These are phyloP conservation scores for Tauraco erythrolophus DNA, from an alignment of 2,113 vertebrate genomes.

Conservation along the genomic window DNA sequence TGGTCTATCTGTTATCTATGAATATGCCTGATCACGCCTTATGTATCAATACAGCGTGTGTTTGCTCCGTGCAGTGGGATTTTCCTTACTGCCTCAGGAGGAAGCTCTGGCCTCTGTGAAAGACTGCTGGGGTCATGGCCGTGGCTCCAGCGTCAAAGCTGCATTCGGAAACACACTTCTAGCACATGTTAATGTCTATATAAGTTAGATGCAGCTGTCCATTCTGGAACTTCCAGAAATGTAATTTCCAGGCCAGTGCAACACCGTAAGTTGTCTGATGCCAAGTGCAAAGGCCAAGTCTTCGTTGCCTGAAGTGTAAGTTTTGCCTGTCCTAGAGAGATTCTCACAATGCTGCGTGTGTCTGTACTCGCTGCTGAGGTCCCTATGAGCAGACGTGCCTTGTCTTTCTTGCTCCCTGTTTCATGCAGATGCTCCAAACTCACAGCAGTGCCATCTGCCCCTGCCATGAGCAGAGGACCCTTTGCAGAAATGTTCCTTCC, in stretches of 20 bases:
- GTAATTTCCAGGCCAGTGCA: neutral
- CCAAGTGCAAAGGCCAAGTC: neutral
- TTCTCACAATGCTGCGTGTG: neutral
- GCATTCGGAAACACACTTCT: neutral
- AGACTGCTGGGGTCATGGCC: neutral
- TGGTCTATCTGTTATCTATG: neutral
- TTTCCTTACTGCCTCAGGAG: neutral
- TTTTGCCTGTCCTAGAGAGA: neutral
- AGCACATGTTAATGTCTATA: neutral
- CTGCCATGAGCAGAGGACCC: neutral
- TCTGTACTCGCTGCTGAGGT: neutral
- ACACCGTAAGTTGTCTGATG: neutral
- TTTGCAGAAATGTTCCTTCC: neutral
- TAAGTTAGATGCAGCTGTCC: neutral
- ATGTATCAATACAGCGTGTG: neutral
- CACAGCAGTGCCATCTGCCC: neutral
- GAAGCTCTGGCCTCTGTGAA: neutral
- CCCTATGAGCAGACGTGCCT: neutral
- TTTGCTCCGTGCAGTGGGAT: neutral
- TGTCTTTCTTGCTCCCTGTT: neutral
- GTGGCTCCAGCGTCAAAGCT: neutral
- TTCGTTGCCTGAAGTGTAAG: neutral
- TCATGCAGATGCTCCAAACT: neutral
- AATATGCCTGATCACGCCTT: neutral
- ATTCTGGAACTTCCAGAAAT: neutral